Evolutionary conservation across 2,888 invertebrate species (phyloP), one percentile per base, ranked within the genome.

Genomic region (Ptilodon capucinus): DNA sequence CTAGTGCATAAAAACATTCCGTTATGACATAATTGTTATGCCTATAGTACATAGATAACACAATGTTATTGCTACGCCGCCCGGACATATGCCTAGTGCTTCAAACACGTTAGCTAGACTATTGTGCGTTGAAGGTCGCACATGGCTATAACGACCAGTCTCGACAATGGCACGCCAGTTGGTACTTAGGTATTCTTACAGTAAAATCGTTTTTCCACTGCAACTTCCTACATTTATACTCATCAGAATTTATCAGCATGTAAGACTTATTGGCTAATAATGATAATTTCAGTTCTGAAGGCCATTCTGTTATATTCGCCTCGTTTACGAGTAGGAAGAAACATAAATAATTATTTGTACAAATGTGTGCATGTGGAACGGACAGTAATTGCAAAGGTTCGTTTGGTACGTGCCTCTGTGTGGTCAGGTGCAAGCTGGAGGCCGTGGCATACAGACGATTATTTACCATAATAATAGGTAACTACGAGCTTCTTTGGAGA

Each of bases 71-170:
- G 16, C 16, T 40, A 16, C 23, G 14, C 51, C 61, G 61, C 54
- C 58, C 47, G n/a, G n/a, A n/a, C n/a, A 60, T 77, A 69, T 79
- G 76, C 73, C 68, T 74, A 64, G 76, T 74, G 71, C 82, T 74
- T 80, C 79, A 78, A 73, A 70, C 71, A 72, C 64, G 73, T 67
- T 71, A 72, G 74, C 68, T 71, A 68, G 60, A 73, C 79, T 79
- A 86, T 86, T 86, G 82, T 87, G 73, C 68, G 67, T 55, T 65
- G 83, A 89, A 89, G 89, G 89, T 83, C 87, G 68, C 59, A 57
- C 71, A 81, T 76, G 76, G 78, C 68, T 70, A 61, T 60, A 58
- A 46, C 51, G 57, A 67, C 60, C 66, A 71, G 66, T 66, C 61
- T 66, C 60, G n/a, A 69, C 64, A 62, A 35, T 35, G 35, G 35